These are phyloP conservation scores for Chiropotes sagulatus DNA, from an alignment of 2,797 vertebrate genomes.

Conservation along the genomic window DNA sequence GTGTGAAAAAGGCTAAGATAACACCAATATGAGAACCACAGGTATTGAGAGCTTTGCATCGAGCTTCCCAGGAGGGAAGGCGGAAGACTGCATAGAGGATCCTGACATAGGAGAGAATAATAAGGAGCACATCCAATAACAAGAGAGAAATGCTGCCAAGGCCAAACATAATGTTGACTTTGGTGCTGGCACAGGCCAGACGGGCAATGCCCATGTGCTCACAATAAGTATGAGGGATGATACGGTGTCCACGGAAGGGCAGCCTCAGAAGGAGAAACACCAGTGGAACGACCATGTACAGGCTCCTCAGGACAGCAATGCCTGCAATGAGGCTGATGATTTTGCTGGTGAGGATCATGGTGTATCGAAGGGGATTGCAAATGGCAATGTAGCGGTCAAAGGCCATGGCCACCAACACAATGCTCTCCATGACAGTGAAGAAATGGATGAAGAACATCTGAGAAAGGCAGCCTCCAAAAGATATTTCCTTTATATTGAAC, in stretches of 20 bases:
- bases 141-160: neutral
- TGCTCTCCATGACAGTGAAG: slow-evolving; percentile 35
- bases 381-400: slow-evolving; percentile 61
- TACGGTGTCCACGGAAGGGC: neutral
- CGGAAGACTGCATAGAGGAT: slow-evolving; percentile 18
- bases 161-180: slow-evolving; percentile 37
- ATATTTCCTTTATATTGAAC: slow-evolving; percentile 65
- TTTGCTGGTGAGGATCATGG: neutral
- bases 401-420: slow-evolving; percentile 50
- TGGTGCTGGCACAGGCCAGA: neutral
- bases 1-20: slow-evolving; percentile 49
- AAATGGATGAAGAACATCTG: slow-evolving; percentile 77
- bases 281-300: neutral
- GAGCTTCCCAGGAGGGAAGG: slow-evolving; percentile 18
- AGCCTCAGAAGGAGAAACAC: slow-evolving; percentile 16
- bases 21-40: neutral
- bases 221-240: slow-evolving; percentile 32
- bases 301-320: neutral
- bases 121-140: slow-evolving; percentile 45
- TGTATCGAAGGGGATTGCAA: slow-evolving; percentile 10
- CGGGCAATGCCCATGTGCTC: slow-evolving; percentile 56
- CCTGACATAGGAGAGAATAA: neutral
- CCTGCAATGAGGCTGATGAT: neutral
- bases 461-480: slow-evolving; percentile 73
- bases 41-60: slow-evolving; percentile 19